Percentiles rank a stretch among this genome's conserved stretches.
phyloP scores from a whole-genome alignment of 1,140 invertebrate genomes.

The Scaptomyza graminum region DNA sequence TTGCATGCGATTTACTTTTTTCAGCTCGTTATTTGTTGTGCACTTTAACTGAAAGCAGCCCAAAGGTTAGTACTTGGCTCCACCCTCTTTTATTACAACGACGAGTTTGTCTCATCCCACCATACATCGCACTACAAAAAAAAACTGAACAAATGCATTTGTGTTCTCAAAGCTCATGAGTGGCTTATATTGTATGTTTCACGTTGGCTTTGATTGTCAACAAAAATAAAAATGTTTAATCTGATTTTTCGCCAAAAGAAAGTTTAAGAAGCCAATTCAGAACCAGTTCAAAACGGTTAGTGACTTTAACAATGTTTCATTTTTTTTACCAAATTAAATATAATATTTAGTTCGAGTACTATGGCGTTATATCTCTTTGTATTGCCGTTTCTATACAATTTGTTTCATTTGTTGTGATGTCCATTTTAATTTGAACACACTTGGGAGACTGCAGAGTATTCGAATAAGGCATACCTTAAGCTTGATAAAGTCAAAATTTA shows the following conservation, averaged over 20 bases:
- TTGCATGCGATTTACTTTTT: conserved; percentile 70
- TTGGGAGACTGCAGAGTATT: background rate
- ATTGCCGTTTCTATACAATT: too few species aligned
- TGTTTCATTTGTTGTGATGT: too few species aligned
- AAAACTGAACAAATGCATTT: conserved; percentile 1
- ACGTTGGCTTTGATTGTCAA: conserved; percentile 22
- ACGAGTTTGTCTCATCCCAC: conserved; percentile 39
- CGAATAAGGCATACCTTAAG: background rate
- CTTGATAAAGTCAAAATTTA: conserved; percentile 3
- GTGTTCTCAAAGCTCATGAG: conserved; percentile 16
- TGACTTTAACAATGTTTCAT: too few species aligned
- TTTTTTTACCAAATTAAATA: too few species aligned
- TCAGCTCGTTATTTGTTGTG: conserved; percentile 50
- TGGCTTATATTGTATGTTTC: conserved; percentile 46
- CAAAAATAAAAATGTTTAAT: conserved; percentile 17
- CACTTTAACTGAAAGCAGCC: conserved; percentile 8
- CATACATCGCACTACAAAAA: background rate
- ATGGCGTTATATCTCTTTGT: background rate
- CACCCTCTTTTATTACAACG: conserved; percentile 34
- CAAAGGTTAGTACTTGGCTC: conserved; percentile 15
- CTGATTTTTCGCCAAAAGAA: background rate
- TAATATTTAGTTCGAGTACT: too few species aligned
- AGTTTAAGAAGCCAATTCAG: too few species aligned
- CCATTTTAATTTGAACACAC: conserved; percentile 1
- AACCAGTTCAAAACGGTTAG: background rate